Evolutionary conservation across 2,113 vertebrate species (phyloP).

Genomic region (Hemichromis elongatus): DNA sequence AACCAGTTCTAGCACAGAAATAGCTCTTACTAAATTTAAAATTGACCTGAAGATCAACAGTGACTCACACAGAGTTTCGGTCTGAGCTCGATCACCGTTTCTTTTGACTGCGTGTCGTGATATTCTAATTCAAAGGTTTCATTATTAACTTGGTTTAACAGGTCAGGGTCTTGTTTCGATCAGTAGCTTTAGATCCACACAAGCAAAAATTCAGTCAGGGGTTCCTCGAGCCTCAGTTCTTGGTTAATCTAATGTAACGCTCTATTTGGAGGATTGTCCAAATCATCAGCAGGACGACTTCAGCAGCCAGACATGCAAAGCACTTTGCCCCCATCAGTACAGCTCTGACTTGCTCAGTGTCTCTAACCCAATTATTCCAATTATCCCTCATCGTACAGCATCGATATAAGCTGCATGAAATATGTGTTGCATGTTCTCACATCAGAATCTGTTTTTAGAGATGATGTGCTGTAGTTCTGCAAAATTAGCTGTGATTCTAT

Average conservation of each 20-base stretch:
- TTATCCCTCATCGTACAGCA: background rate
- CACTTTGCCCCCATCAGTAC: background rate
- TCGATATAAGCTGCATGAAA: background rate
- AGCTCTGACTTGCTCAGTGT: accelerated
- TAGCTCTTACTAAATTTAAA: background rate
- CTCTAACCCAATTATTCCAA: background rate
- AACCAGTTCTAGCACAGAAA: background rate
- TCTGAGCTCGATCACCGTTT: background rate
- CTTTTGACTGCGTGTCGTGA: background rate
- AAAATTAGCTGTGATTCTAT: background rate
- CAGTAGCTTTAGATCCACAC: background rate
- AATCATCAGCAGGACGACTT: background rate
- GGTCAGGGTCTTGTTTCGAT: background rate
- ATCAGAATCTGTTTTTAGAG: background rate
- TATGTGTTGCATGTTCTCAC: background rate
- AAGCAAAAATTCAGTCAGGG: background rate
- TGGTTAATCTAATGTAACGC: background rate
- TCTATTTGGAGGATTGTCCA: background rate
- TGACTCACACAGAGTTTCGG: background rate
- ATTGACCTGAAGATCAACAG: background rate
- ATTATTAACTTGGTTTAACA: background rate
- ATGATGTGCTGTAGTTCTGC: background rate
- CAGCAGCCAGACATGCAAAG: background rate
- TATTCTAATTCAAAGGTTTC: background rate
- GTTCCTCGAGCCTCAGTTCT: background rate